Conservation (phyloP, 1,140 invertebrate genomes). For the Nilaparvata lugens region DNA sequence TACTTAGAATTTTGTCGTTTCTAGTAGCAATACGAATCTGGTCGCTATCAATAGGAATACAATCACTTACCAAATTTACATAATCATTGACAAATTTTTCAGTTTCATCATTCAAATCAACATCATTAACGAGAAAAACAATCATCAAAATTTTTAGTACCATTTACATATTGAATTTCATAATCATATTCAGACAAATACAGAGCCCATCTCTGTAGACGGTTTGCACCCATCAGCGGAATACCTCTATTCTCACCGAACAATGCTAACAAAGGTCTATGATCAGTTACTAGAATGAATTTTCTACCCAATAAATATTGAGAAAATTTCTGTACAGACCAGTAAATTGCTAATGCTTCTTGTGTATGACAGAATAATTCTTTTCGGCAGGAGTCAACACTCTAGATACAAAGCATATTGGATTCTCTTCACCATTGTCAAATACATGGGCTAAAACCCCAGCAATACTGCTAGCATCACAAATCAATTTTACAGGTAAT, state of each 20-base stretch:
- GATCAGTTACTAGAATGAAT: slow-evolving; percentile 36
- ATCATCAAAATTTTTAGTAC: slow-evolving; percentile 5
- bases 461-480: slow-evolving; percentile 28
- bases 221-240: slow-evolving; percentile 25
- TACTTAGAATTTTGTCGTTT: neutral
- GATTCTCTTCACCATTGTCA: slow-evolving; percentile 26
- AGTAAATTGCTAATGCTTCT: slow-evolving; percentile 42
- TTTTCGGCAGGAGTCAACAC: slow-evolving; percentile 34
- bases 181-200: slow-evolving; percentile 30
- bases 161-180: slow-evolving; percentile 27
- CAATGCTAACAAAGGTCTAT: slow-evolving; percentile 35
- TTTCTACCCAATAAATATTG: slow-evolving; percentile 35
- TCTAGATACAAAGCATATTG: slow-evolving; percentile 37
- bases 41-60: slow-evolving; percentile 17
- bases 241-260: slow-evolving; percentile 28
- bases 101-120: neutral
- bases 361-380: slow-evolving; percentile 43
- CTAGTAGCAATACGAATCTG: slow-evolving; percentile 19
- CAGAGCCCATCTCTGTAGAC: slow-evolving; percentile 29
- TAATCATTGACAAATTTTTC: slow-evolving; percentile 16
- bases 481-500: slow-evolving; percentile 24
- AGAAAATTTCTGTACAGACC: slow-evolving; percentile 40
- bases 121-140: slow-evolving; percentile 23
- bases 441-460: slow-evolving; percentile 24
- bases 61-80: slow-evolving; percentile 21